A percentile compares a stretch with the other conserved stretches of the same genome.
Evolutionary conservation across 2,797 vertebrate genomes (phyloP).

Genomic region (Florisuga fusca): DNA sequence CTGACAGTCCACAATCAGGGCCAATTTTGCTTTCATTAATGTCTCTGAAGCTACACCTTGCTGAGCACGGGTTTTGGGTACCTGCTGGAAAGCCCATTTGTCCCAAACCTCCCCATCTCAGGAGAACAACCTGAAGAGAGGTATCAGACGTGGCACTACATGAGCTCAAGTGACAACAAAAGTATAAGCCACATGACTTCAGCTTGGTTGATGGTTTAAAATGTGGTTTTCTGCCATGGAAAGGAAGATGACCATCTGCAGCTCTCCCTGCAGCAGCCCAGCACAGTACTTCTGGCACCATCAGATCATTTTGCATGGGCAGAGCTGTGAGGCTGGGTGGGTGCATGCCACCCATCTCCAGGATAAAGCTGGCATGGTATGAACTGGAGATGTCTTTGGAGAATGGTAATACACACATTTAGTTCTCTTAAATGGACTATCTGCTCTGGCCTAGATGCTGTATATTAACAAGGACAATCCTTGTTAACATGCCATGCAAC

Average conservation of each 20-base stretch:
- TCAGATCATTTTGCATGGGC: background rate
- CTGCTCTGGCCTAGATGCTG: conserved; percentile 51
- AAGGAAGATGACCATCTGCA: background rate
- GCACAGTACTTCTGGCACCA: rapidly evolving
- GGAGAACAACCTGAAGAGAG: background rate
- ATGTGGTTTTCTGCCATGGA: background rate
- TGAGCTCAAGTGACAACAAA: conserved; percentile 16
- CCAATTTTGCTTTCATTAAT: background rate
- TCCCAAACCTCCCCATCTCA: background rate
- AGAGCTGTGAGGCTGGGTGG: background rate
- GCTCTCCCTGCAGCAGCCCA: background rate
- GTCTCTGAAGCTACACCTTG: background rate
- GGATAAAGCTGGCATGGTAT: conserved; percentile 22
- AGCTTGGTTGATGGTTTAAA: background rate
- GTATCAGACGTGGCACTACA: background rate
- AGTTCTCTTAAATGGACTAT: conserved; percentile 51
- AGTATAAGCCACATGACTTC: background rate
- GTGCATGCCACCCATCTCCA: background rate
- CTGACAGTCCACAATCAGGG: background rate
- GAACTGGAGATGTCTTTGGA: conserved; percentile 64
- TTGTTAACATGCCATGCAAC: background rate
- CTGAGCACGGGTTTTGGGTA: background rate
- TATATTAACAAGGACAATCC: conserved; percentile 46
- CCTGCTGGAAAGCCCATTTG: background rate
- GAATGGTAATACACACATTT: conserved; percentile 41